Percentiles rank a stretch among this genome's conserved stretches.
phyloP scores from a whole-genome alignment of 2,888 invertebrate genomes.

The Caenorhabditis plicata region DNA sequence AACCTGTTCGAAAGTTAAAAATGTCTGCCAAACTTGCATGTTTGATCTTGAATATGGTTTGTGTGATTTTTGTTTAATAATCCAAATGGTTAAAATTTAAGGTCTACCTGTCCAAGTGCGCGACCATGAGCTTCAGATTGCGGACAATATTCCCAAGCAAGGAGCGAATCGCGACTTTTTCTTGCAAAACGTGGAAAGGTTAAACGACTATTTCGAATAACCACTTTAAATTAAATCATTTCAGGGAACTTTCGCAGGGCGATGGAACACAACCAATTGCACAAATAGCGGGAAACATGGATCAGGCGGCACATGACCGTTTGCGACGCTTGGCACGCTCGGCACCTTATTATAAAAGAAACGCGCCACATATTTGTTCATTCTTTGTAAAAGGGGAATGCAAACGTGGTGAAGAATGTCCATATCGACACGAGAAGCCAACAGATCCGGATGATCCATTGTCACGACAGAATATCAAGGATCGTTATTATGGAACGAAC shows the following conservation, averaged over 20 bases:
- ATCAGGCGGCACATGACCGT: conserved; percentile 39
- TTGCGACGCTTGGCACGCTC: conserved; percentile 76
- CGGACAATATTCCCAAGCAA: conserved; percentile 86
- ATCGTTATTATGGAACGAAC: conserved; percentile 88
- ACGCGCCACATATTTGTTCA: conserved; percentile 91
- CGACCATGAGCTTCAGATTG: conserved; percentile 85
- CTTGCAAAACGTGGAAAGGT: conserved; percentile 39
- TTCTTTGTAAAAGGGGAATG: conserved; percentile 99
- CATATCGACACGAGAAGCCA: conserved; percentile 91
- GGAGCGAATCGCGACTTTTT: conserved; percentile 84
- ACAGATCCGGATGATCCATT: conserved; percentile 95
- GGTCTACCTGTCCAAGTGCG: conserved; percentile 76
- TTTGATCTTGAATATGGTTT: conserved; percentile 85
- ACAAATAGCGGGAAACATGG: conserved; percentile 67
- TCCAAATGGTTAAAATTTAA: conserved; percentile 44
- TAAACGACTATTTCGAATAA: conserved; percentile 7
- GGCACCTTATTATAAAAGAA: conserved; percentile 90
- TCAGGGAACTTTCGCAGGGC: conserved; percentile 66
- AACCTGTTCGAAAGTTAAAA: conserved; percentile 89
- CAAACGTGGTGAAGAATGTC: conserved; percentile 91
- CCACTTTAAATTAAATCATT: conserved; percentile 4
- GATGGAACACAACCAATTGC: conserved; percentile 69
- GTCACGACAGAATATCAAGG: conserved; percentile 92
- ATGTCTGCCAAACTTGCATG: conserved; percentile 92
- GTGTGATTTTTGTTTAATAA: conserved; percentile 2